Base-by-base conservation (phyloP, 2,797 vertebrate species). In the Cyprinella venusta region DNA sequence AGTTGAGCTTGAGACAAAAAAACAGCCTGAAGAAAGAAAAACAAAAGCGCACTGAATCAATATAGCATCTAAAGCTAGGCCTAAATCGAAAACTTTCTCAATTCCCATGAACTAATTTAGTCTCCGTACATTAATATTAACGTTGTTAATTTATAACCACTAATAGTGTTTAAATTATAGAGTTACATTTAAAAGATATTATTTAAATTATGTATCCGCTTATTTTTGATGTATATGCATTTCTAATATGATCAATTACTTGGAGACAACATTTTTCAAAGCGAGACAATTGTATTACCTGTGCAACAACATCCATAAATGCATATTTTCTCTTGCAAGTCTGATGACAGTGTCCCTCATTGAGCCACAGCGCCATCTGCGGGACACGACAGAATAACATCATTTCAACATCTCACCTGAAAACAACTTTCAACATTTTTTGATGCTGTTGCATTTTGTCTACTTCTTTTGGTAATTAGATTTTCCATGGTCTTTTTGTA, bases 361-460 rank as follows among this genome's bases (percentile, higher is more conserved):
- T 71, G 13, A 42, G 24, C 42, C 59, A 48, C 77, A 76, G 83
- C 24, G 79, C 82, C 86, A 76, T 69, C 87, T 87, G 72, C 67
- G 74, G 87, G 59, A 42, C 56, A 26, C 5, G 13, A 61, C 4
- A 5, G 45, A 48, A 48, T 5, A 48, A 48, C 45, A 15, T 48
- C 45, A 48, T 48, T 5, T 50, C 38, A 8, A 5, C 45, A 9
- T n/a, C 6, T 26, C 63, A 80, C 36, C 42, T 79, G 38, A 61
- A 63, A 65, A 56, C 76, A 59, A 68, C 63, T 82, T 68, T 8
- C 5, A 54, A 68, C 12, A 33, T 45, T 83, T 67, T 76, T 21
- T 68, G 81, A 83, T 83, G 63, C 64, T 48, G 81, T 76, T 83
- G 81, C 74, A 76, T 68, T 83, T 83, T 61, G 64, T 77, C 74